A percentile compares a stretch with the other conserved stretches of the same genome.
These are phyloP conservation scores for Puntigrus tetrazona DNA, from an alignment of 2,113 vertebrate genomes.

Conservation along the genomic window DNA sequence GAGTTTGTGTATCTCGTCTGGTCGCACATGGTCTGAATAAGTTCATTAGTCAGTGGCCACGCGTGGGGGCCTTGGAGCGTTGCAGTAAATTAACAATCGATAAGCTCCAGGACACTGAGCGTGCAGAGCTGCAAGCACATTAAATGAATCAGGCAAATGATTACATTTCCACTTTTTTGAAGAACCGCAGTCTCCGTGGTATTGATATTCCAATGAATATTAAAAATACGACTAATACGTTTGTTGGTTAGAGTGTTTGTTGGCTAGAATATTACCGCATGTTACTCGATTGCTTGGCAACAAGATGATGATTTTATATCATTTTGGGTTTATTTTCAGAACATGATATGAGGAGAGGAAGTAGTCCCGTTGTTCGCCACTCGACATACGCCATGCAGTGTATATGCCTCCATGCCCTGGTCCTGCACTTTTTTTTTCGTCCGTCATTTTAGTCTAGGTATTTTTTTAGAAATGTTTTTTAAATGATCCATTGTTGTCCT, in stretches of 20 bases:
- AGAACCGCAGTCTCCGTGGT: not conserved
- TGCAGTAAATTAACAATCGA: conserved; percentile 35
- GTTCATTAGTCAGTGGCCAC: conserved; percentile 36
- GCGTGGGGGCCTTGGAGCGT: not conserved
- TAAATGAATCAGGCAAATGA: conserved; percentile 32
- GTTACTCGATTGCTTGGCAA: conserved; percentile 8
- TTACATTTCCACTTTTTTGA: conserved; percentile 31
- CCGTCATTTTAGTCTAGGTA: conserved; percentile 51
- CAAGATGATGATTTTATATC: conserved; percentile 1
- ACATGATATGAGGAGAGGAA: conserved; percentile 58
- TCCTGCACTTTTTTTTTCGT: not conserved
- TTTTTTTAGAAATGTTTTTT: conserved; percentile 45
- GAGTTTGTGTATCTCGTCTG: conserved; percentile 9
- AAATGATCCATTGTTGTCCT: conserved; percentile 27
- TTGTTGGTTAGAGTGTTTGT: not conserved
- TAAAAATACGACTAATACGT: not conserved
- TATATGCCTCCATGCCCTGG: conserved; percentile 7
- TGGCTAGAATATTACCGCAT: not conserved
- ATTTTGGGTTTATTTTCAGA: conserved; percentile 58
- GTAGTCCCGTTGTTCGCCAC: not conserved
- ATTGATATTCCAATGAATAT: not conserved
- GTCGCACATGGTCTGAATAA: conserved; percentile 37
- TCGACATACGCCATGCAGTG: conserved; percentile 31
- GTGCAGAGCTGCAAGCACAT: not conserved
- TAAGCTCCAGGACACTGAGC: conserved; percentile 15